Evolutionary conservation across 2,888 invertebrate species (phyloP).

Genomic region (Cerceris ruficornis): DNA sequence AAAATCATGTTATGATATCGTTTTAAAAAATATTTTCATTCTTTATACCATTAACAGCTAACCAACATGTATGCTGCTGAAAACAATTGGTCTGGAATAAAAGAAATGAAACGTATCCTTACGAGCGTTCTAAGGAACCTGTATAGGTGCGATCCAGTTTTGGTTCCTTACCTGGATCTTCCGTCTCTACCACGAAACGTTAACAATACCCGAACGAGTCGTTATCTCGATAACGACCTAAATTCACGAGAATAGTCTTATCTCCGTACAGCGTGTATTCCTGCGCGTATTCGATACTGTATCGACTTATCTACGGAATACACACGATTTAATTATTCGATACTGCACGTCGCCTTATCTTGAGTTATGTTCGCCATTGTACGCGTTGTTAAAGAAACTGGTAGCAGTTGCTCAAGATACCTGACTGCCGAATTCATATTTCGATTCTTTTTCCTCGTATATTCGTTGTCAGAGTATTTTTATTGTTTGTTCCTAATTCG

Average conservation of each 20-base stretch:
- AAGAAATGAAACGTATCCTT: conserved; percentile 10
- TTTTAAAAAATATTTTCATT: no score
- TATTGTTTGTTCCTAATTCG: no score
- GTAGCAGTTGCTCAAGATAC: conserved; percentile 11
- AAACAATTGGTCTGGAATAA: neutral
- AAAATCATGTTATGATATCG: no score
- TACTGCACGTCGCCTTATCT: conserved; percentile 43
- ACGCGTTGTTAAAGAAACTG: neutral
- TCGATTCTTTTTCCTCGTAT: neutral
- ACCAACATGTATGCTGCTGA: no score
- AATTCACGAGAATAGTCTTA: conserved; percentile 58
- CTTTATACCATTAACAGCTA: no score
- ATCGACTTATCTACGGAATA: conserved; percentile 58
- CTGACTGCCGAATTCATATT: neutral
- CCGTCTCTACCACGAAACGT: conserved; percentile 17
- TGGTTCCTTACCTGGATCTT: conserved; percentile 8
- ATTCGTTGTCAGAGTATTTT: neutral
- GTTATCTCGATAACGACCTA: conserved; percentile 54
- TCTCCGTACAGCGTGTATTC: conserved; percentile 51
- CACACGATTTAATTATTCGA: conserved; percentile 61
- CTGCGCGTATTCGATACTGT: conserved; percentile 19
- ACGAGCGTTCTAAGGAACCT: neutral
- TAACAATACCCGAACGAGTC: conserved; percentile 47
- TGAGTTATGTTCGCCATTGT: conserved; percentile 26
- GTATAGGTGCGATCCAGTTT: conserved; percentile 17